Evolutionary conservation across 1,140 invertebrate species (phyloP).

Genomic region (Magallana ariakensis): DNA sequence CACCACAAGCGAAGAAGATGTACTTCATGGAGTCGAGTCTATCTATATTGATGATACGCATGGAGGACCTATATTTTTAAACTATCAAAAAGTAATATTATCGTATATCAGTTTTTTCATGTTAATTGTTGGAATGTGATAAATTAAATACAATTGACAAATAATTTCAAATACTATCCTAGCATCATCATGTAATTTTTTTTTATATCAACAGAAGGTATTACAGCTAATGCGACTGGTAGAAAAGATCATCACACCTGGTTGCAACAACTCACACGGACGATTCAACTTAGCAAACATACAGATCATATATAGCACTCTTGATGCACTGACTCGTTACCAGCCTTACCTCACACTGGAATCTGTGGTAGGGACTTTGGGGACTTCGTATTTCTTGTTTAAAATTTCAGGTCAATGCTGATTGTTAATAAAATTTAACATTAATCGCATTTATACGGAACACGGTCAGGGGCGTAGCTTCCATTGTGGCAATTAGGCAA

Average conservation of each 20-base stretch:
- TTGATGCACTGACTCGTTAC: not conserved
- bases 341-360: not conserved
- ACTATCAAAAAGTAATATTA: not conserved
- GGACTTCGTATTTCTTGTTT: too few species aligned
- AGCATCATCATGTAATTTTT: not conserved
- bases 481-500: too few species aligned
- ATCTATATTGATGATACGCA: not conserved
- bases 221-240: not conserved
- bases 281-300: conserved; percentile 4
- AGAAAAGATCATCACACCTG: not conserved
- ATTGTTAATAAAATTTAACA: not conserved
- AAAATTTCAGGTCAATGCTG: too few species aligned
- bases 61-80: not conserved
- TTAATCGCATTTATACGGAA: not conserved
- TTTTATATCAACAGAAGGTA: not conserved
- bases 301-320: not conserved
- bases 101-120: not conserved
- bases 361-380: not conserved
- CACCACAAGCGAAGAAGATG: not conserved
- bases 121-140: not conserved
- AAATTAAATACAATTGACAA: not conserved
- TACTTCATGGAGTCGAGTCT: not conserved
- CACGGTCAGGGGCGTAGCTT: too few species aligned
- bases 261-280: not conserved
- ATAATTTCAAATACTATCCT: not conserved